Base-by-base conservation (phyloP, 2,888 invertebrate genomes). In the Morinoia aosen region DNA sequence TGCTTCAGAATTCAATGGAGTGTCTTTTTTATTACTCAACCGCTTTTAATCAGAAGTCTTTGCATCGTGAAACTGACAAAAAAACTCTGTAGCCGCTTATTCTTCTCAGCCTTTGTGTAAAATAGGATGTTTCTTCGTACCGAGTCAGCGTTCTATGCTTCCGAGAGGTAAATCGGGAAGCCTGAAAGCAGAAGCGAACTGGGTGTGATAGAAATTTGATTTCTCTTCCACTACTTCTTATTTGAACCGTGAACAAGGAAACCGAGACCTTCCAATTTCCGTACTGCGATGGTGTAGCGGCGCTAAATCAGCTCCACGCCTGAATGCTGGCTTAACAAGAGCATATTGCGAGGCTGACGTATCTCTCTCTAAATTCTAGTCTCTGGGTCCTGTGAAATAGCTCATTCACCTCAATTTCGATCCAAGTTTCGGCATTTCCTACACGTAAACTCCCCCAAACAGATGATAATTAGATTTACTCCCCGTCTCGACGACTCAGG, bases 401-500 rank as follows among this genome's bases (percentile, higher is more conserved):
- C 93, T 48, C 39, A 93, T 93, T 93, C 48, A 14, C 57, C 93
- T 57, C 93, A 93, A 93, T 93, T 93, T 93, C 12, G 58, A 93
- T 57, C 57, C 14, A 93, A 93, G 93, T 48, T 48, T 33, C 57
- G 93, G 48, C 93, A 93, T 93, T 57, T 93, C 58, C 93, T 57
- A 93, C 93, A 57, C 93, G 48, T 93, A 93, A 93, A 93, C 93
- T 93, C 57, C 14, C 57, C 93, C 93, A 93, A 57, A 93, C 57
- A 93, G 58, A 39, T 57, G 33, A 93, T 93, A 93, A 93, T 93
- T 93, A 93, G 93, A 93, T 93, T 57, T 93, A 16, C 93, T 93
- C 33, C 93, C 57, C 25, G 39, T 93, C 93, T 93, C 48, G 93
- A 93, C 93, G 93, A 48, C 93, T 57, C 33, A 10, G 93, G 93